phyloP scores from a whole-genome alignment of 2,113 vertebrate genomes.

The Myocastor coypus region DNA sequence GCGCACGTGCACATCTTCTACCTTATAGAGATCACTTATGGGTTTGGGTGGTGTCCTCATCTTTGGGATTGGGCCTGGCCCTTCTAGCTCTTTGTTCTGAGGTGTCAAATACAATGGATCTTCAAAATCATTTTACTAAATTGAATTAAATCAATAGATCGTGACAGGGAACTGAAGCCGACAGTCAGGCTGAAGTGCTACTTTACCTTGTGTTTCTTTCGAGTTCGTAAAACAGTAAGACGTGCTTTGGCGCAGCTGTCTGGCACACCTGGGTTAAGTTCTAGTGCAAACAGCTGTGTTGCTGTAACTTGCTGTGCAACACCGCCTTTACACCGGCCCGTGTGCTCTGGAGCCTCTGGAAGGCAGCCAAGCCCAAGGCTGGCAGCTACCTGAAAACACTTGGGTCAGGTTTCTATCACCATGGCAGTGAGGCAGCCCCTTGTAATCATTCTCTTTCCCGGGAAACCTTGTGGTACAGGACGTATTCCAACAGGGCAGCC shows the following conservation, averaged over 20 bases:
- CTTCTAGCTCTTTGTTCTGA: conserved; percentile 51
- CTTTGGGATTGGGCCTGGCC: background rate
- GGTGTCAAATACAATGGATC: background rate
- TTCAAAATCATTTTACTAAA: conserved; percentile 38
- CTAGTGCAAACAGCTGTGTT: conserved; percentile 72
- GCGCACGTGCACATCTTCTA: background rate
- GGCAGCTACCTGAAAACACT: conserved; percentile 66
- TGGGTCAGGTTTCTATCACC: conserved; percentile 68
- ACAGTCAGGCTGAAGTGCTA: background rate
- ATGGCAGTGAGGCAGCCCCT: background rate
- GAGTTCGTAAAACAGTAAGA: conserved; percentile 17
- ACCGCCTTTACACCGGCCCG: background rate
- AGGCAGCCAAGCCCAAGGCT: conserved; percentile 61
- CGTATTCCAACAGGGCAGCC: conserved; percentile 65
- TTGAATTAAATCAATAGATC: conserved; percentile 42
- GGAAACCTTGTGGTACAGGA: conserved; percentile 55
- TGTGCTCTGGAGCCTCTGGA: conserved; percentile 43
- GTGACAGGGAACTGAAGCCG: conserved; percentile 54
- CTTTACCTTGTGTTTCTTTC: background rate
- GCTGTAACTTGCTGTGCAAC: conserved; percentile 64
- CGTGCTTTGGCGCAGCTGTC: conserved; percentile 73
- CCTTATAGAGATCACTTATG: background rate
- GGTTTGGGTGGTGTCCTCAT: background rate
- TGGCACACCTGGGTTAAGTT: conserved; percentile 70
- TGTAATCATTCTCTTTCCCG: conserved; percentile 23